Evolutionary conservation across 2,888 invertebrate genomes (phyloP), one percentile per base, ranked within the genome.

Genomic region (Dolichomitus sp.): DNA sequence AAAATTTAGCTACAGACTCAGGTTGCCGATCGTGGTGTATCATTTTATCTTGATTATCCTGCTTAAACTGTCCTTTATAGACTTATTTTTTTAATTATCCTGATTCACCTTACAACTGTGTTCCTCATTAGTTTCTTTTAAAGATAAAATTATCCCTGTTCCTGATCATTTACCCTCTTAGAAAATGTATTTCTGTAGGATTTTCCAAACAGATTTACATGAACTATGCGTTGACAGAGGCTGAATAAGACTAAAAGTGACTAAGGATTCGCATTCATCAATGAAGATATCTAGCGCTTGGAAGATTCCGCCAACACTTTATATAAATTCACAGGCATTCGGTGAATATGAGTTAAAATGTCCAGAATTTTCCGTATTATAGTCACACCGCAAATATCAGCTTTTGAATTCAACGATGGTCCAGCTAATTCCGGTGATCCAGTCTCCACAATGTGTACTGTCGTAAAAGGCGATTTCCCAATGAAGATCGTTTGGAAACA

Each of bases 401-500:
- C 95, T 68, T 95, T 96, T 87, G 93, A 94, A 72, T 95, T 95
- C 90, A 95, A 95, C 76, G 95, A 95, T 77, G 94, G 94, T 52
- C 93, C 95, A 48, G 93, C 95, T 17, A 97, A 97, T 93, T 96
- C 96, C 86, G 97, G 97, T 90, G 97, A 97, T 94, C 95, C 96
- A 91, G 96, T 96, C 80, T 95, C 96, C 87, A 95, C 95, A 37
- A 96, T 95, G 84, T 97, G 97, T 91, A 95, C 96, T 74, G 95
- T 96, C 73, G 95, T 95, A 69, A 97, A 97, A 93, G 97, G 97
- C 50, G 97, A 97, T 93, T 93, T 96, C 80, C 97, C 97, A 1
- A 94, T 97, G 54, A 95, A 95, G 78, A 95, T 97, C 52, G 94
- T 94, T 65, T 97, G 97, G 97, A 94, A 94, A 23, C 95, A 96